phyloP scores from a whole-genome alignment of 2,888 invertebrate species.

The Morinoia aosen region DNA sequence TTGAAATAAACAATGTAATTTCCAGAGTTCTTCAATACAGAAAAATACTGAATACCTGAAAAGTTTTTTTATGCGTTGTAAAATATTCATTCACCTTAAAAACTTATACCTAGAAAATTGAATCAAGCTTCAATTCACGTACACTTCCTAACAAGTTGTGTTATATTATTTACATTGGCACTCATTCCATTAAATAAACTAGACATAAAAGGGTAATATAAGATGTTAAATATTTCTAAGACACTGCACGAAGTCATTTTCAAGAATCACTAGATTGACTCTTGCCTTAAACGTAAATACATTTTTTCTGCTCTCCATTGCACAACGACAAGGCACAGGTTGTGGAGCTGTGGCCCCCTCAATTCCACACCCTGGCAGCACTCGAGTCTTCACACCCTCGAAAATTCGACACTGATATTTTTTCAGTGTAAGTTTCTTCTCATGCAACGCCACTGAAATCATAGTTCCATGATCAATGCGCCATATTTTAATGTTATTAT shows the following conservation, averaged over 20 bases:
- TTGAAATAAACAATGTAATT: background rate
- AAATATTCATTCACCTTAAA: background rate
- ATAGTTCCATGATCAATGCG: background rate
- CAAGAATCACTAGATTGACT: background rate
- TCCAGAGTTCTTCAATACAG: background rate
- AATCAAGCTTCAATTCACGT: background rate
- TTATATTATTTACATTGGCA: background rate
- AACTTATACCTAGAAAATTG: background rate
- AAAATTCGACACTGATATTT: background rate
- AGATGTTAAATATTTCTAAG: background rate
- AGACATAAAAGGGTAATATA: background rate
- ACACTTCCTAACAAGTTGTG: background rate
- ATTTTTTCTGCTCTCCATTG: background rate
- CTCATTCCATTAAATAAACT: conserved; percentile 26
- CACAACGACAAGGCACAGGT: background rate
- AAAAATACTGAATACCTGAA: background rate
- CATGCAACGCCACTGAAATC: background rate
- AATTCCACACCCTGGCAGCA: background rate
- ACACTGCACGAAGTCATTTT: background rate
- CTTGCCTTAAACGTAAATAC: background rate
- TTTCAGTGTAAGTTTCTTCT: background rate
- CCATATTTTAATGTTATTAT: background rate
- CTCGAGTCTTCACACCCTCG: background rate
- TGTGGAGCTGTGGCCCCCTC: background rate
- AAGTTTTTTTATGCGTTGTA: background rate